Evolutionary conservation across 2,888 invertebrate species (phyloP), one percentile per base, ranked within the genome.

Genomic region (Drosophila maculinotata): DNA sequence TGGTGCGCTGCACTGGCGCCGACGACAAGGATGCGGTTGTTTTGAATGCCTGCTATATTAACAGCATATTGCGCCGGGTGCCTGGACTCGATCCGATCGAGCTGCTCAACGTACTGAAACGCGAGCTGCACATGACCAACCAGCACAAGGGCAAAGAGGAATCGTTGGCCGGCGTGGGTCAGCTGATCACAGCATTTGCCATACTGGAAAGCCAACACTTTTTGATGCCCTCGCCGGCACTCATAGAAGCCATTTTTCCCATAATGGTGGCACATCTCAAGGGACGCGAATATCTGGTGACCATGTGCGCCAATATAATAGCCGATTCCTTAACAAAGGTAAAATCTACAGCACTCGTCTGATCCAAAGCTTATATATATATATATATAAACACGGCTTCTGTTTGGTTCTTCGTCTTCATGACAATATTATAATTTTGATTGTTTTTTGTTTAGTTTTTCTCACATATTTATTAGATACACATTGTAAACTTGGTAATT

Each of bases 1-100:
- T 81, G 14, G 39, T 81, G 0, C 87, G 80, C 26, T 66, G 68
- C 52, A 83, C 87, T 10, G 80, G 87, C 7, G 77, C 84, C 12
- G 73, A 81, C 51, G 63, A 81, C 36, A 41, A 35, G 12, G 5
- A 59, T 0, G 33, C 64, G 0, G 80, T 80, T 6, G 57, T 51
- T 0, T 7, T 41, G 0, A 68, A 57, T 25, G 63, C 73, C 9
- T 33, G 65, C 25, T 67, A 57, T 20, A 42, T 80, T 0, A 28
- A 44, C 9, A 41, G 14, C 10, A 69, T 86, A 2, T 5, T 86
- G 0, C n/a, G 25, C 7, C 30, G 59, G 23, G 62, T 80, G 28
- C 47, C 67, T 0, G 30, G 14, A 0, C 35, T 86, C 1, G 52
- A 83, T 36, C 49, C 56, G 0, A 7, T 76, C 1, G 64, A 76